Percentiles rank a stretch among this genome's conserved stretches.
These are phyloP conservation scores for Saguinus midas DNA, from an alignment of 2,113 vertebrate species.

Conservation along the genomic window DNA sequence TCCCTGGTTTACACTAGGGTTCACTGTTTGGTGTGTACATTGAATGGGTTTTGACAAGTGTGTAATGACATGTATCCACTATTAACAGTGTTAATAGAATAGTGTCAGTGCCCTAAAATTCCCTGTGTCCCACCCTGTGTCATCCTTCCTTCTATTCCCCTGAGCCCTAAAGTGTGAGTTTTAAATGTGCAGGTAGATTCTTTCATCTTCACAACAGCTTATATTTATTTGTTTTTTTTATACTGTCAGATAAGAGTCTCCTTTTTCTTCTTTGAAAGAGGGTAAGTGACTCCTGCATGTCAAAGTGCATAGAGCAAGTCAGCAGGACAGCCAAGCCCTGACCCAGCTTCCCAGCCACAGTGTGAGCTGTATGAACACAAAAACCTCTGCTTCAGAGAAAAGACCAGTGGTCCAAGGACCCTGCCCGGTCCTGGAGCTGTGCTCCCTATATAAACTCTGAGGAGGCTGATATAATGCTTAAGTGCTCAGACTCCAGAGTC, in stretches of 20 bases:
- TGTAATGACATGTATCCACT: neutral
- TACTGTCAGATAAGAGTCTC: neutral
- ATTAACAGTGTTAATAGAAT: no score
- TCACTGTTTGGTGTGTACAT: neutral
- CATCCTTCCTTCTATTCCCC: neutral
- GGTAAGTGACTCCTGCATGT: neutral
- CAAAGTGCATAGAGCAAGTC: neutral
- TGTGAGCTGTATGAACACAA: no score
- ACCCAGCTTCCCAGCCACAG: no score
- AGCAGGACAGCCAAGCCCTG: neutral
- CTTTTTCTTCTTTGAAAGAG: neutral
- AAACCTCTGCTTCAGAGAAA: neutral
- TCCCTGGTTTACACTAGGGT: neutral
- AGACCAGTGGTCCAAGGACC: neutral
- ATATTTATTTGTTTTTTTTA: neutral
- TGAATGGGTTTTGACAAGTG: neutral
- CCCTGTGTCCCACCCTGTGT: neutral
- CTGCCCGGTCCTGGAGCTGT: fast-evolving
- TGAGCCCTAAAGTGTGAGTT: neutral
- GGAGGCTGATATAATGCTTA: neutral
- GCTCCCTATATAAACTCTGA: neutral
- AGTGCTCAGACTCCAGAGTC: neutral
- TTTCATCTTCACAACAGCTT: neutral
- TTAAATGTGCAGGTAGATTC: neutral
- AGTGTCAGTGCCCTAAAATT: neutral